These are phyloP conservation scores for Amphipyra berbera DNA, from an alignment of 2,888 invertebrate species.

Conservation along the genomic window DNA sequence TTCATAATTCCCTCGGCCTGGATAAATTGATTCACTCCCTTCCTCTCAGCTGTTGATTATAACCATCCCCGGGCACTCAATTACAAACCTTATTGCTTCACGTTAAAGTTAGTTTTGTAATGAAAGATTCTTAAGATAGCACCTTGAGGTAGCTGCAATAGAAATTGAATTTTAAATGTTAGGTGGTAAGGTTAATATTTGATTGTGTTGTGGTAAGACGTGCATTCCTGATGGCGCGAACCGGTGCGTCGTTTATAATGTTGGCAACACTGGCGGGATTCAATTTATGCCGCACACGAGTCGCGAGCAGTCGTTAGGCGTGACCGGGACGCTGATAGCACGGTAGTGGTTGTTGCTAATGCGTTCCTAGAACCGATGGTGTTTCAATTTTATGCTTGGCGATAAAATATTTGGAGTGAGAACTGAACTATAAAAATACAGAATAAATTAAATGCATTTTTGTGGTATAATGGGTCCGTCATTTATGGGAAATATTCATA, in stretches of 20 bases:
- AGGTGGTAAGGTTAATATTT: conserved; percentile 33
- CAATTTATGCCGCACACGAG: conserved; percentile 49
- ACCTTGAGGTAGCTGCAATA: conserved; percentile 20
- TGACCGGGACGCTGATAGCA: conserved; percentile 11
- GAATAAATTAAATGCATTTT: background rate
- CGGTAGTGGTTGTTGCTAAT: conserved; percentile 12
- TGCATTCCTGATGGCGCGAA: conserved; percentile 63
- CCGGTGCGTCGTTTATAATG: conserved; percentile 60
- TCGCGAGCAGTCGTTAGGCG: conserved; percentile 32
- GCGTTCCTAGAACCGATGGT: conserved; percentile 12
- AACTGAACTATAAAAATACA: too few species aligned
- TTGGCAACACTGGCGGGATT: conserved; percentile 59
- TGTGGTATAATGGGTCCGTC: background rate
- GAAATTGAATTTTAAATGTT: conserved; percentile 51
- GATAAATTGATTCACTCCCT: conserved; percentile 75
- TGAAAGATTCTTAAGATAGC: conserved; percentile 33
- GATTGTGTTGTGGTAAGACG: conserved; percentile 35
- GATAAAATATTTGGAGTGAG: conserved; percentile 1
- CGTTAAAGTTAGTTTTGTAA: conserved; percentile 33
- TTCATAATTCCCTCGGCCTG: conserved; percentile 59
- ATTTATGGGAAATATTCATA: background rate
- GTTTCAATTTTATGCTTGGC: background rate
- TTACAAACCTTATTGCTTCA: conserved; percentile 26
- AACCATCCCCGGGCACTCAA: conserved; percentile 28
- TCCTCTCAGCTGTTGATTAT: conserved; percentile 65